Percentiles rank a stretch among this genome's conserved stretches.
Evolutionary conservation across 1,140 invertebrate species (phyloP).

Genomic region (Lethrus apterus): DNA sequence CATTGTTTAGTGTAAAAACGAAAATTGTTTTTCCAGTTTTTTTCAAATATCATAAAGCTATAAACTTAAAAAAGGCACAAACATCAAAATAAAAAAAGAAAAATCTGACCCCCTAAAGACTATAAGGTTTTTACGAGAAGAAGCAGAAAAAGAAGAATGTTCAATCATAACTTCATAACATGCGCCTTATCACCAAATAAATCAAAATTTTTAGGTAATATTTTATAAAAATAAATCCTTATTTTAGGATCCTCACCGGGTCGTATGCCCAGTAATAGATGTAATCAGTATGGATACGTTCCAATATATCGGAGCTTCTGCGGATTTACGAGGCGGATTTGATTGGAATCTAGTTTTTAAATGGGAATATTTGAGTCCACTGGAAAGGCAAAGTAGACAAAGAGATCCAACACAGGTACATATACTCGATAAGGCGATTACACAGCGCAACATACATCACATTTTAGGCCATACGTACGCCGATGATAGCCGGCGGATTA

Average conservation of each 20-base stretch:
- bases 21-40: too few relatives aligned
- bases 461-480: conserved; percentile 66
- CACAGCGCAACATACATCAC: conserved; percentile 20
- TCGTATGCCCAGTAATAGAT: conserved; percentile 94
- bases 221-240: conserved; percentile 19
- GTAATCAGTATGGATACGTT: conserved; percentile 98
- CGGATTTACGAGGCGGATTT: conserved; percentile 87
- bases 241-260: conserved; percentile 72
- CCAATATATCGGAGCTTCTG: conserved; percentile 89
- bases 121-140: too few relatives aligned
- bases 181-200: too few relatives aligned
- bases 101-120: too few relatives aligned
- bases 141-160: too few relatives aligned
- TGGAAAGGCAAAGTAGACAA: conserved; percentile 69
- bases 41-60: too few relatives aligned
- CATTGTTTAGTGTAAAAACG: too few relatives aligned
- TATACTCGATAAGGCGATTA: background rate
- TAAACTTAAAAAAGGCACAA: too few relatives aligned
- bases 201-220: conserved; percentile 1
- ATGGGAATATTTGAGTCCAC: conserved; percentile 88
- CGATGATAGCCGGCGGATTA: conserved; percentile 91
- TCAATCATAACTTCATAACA: too few relatives aligned
- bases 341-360: conserved; percentile 96
- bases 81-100: too few relatives aligned
- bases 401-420: conserved; percentile 63